These are phyloP conservation scores for Parasteatoda lunata DNA, from an alignment of 2,888 invertebrate genomes.

Conservation along the genomic window DNA sequence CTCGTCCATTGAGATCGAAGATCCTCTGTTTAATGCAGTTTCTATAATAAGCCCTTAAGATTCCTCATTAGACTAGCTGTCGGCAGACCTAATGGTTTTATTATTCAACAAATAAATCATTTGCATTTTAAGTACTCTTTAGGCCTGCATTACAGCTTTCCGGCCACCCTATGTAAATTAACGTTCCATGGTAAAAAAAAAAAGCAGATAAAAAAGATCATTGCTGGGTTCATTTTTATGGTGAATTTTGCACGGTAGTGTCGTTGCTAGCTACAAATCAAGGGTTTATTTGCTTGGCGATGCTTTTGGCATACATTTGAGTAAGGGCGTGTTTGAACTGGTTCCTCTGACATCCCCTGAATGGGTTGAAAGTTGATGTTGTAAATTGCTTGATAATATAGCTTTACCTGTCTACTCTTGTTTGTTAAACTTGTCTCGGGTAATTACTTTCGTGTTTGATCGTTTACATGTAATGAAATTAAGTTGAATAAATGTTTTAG, in stretches of 20 bases:
- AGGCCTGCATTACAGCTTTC: not conserved
- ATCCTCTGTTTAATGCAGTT: constrained; percentile 44
- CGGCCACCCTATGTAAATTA: not conserved
- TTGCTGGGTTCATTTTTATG: not conserved
- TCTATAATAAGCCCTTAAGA: constrained; percentile 54
- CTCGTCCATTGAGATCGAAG: constrained; percentile 1
- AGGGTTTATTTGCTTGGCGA: no score
- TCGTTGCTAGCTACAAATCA: no score
- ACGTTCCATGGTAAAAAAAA: not conserved
- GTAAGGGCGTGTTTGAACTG: no score
- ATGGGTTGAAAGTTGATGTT: no score
- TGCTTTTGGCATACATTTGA: no score
- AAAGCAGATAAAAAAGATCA: not conserved
- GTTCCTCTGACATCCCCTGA: no score
- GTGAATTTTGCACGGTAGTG: not conserved
- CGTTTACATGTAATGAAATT: no score
- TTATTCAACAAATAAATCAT: constrained; percentile 63
- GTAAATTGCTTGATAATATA: no score
- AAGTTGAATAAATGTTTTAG: no score
- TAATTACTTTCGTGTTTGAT: no score
- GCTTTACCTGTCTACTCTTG: no score
- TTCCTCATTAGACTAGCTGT: constrained; percentile 59
- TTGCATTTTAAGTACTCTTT: constrained; percentile 56
- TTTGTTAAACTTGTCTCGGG: no score
- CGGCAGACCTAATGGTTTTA: constrained; percentile 56